A percentile compares a stretch with the other conserved stretches of the same genome.
Conservation (phyloP, 2,113 vertebrate species). For the Cavia aperea region DNA sequence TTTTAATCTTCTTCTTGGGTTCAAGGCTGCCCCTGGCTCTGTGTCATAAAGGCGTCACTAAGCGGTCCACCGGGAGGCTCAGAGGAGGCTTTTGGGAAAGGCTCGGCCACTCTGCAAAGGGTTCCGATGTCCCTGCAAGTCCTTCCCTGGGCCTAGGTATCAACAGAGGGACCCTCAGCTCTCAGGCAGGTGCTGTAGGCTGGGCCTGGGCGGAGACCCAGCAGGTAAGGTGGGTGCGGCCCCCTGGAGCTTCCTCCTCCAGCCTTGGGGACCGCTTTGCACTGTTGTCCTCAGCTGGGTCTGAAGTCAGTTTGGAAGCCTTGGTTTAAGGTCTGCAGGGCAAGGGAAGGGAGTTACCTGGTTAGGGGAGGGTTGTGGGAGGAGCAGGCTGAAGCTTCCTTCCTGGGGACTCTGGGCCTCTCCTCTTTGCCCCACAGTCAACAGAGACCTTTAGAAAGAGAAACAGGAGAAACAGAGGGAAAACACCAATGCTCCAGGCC, state of each 20-base stretch:
- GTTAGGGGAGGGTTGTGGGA: too few relatives aligned
- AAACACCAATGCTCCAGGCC: background rate
- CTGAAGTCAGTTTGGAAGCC: background rate
- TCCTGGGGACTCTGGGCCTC: too few relatives aligned
- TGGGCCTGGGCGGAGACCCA: background rate
- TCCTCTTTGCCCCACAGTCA: background rate
- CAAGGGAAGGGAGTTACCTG: background rate
- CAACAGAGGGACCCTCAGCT: background rate
- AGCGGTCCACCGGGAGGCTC: rapidly evolving
- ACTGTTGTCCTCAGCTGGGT: background rate
- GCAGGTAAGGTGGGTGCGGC: background rate
- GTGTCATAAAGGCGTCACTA: background rate
- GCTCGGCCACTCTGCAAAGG: background rate
- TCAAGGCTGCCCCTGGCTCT: background rate
- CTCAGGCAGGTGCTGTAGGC: background rate
- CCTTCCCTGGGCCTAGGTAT: background rate
- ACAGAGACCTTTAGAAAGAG: background rate
- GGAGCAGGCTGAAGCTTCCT: background rate
- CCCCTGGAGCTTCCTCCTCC: background rate
- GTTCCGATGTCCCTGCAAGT: background rate
- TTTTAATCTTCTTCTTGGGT: background rate
- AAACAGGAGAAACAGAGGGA: background rate
- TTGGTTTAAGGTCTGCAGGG: background rate
- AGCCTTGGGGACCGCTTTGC: too few relatives aligned
- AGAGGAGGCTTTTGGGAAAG: background rate